Evolutionary conservation across 1,140 invertebrate species (phyloP).

Genomic region (Scaptomyza montana): DNA sequence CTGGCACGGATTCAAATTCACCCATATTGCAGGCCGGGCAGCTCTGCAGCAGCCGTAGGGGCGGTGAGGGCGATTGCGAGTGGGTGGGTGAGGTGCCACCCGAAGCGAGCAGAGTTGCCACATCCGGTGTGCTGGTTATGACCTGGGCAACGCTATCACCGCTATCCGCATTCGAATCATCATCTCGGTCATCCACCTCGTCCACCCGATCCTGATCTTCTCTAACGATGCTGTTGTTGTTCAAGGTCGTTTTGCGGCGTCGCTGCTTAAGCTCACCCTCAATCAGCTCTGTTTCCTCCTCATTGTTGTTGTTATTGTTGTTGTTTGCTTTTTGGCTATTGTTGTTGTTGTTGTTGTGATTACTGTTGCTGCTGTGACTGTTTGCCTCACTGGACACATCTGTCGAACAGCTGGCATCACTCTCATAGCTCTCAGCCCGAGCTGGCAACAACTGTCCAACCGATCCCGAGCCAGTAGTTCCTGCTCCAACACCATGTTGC

Average conservation of each 20-base stretch:
- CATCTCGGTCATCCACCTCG: slow-evolving; percentile 11
- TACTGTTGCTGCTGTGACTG: slow-evolving; percentile 34
- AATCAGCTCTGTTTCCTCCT: slow-evolving; percentile 5
- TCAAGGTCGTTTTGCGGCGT: slow-evolving; percentile 63
- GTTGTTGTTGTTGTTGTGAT: slow-evolving; percentile 61
- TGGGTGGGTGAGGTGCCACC: slow-evolving; percentile 32
- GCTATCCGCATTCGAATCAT: slow-evolving; percentile 11
- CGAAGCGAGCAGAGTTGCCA: slow-evolving; percentile 52
- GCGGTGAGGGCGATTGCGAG: slow-evolving; percentile 21
- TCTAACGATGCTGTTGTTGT: slow-evolving; percentile 65
- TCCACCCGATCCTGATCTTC: slow-evolving; percentile 1
- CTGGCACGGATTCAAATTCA: slow-evolving; percentile 86
- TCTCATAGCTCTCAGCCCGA: slow-evolving; percentile 76
- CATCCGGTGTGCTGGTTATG: slow-evolving; percentile 69
- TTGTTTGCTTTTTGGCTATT: slow-evolving; percentile 62
- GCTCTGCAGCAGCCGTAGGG: slow-evolving; percentile 24
- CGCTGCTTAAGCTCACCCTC: slow-evolving; percentile 42
- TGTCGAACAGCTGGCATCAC: slow-evolving; percentile 82
- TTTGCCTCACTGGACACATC: slow-evolving; percentile 71
- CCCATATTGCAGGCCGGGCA: slow-evolving; percentile 87
- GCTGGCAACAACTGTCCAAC: slow-evolving; percentile 34
- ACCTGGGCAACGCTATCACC: slow-evolving; percentile 41
- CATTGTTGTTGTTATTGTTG: slow-evolving; percentile 60
- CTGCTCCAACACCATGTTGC: slow-evolving; percentile 1
- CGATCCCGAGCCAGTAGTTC: slow-evolving; percentile 1